Base-by-base conservation (phyloP, 2,888 invertebrate genomes). In the Melanotus villosus region DNA sequence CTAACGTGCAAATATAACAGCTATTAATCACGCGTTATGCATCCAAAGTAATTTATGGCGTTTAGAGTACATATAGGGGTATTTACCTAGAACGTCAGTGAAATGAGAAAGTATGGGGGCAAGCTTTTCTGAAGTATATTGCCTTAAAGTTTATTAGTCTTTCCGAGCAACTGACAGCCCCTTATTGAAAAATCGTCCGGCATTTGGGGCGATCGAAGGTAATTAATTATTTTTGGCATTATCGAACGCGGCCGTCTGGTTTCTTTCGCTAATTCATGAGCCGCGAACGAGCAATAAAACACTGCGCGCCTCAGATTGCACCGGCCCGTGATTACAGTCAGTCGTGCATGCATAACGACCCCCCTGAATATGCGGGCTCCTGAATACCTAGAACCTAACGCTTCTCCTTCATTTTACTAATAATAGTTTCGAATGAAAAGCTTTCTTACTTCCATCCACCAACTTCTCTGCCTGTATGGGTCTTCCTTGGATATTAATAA, bases 151-250 rank as follows among this genome's bases (percentile, higher is more conserved):
- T 82, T 82, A 82, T 82, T 82, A 82, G 81, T 82, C 81, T 81
- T 81, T 65, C 69, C 30, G 71, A 77, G 77, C 80, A 82, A 80
- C 82, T 82, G 82, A 82, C 82, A 82, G 82, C 78, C 81, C 78
- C 81, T 83, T 82, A 88, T 89, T 88, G 87, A 88, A 88, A 87
- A 88, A 88, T 87, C 88, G 87, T 87, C 87, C 85, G 87, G 85
- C 87, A 88, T 87, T 87, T 83, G 85, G 86, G 87, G 87, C 79
- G 88, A 89, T 89, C 89, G 88, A 89, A 88, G 88, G 88, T 89
- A 90, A 90, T 90, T 90, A 90, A 90, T 90, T 89, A 90, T 89
- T 89, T 90, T 90, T 89, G 89, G 89, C 89, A 88, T 89, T 89
- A 89, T 89, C 89, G 89, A 88, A 85, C 87, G 86, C 87, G 70